These are phyloP conservation scores for Parambassis ranga DNA, from an alignment of 2,797 vertebrate genomes.

Conservation along the genomic window DNA sequence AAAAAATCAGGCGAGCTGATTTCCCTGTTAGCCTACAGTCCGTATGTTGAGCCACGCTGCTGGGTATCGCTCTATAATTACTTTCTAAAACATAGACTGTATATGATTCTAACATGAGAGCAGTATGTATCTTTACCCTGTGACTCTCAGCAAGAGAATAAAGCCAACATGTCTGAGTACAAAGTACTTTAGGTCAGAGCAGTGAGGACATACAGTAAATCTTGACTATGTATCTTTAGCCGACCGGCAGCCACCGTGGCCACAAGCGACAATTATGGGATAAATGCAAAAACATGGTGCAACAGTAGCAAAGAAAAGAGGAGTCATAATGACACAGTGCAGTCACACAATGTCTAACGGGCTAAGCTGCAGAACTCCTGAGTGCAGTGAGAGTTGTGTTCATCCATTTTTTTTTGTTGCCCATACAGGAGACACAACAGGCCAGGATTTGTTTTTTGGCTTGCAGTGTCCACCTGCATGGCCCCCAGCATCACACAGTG, in stretches of 20 bases:
- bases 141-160: neutral
- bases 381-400: neutral
- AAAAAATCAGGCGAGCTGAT: too few relatives aligned
- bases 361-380: neutral
- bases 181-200: neutral
- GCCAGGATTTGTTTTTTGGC: too few relatives aligned
- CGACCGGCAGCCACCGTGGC: neutral
- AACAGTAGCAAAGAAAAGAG: constrained; percentile 11
- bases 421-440: too few relatives aligned
- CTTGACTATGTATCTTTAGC: neutral
- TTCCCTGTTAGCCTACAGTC: too few relatives aligned
- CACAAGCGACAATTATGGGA: constrained; percentile 38
- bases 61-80: too few relatives aligned
- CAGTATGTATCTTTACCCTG: neutral
- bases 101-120: neutral
- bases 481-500: too few relatives aligned
- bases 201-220: neutral
- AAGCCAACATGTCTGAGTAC: neutral
- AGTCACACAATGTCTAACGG: neutral
- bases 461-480: too few relatives aligned
- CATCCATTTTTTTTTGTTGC: too few relatives aligned
- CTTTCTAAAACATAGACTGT: too few relatives aligned
- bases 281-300: constrained; percentile 11
- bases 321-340: neutral
- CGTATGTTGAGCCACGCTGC: too few relatives aligned